Evolutionary conservation across 1,140 invertebrate genomes (phyloP).

Genomic region (Hylaeus volcanicus): DNA sequence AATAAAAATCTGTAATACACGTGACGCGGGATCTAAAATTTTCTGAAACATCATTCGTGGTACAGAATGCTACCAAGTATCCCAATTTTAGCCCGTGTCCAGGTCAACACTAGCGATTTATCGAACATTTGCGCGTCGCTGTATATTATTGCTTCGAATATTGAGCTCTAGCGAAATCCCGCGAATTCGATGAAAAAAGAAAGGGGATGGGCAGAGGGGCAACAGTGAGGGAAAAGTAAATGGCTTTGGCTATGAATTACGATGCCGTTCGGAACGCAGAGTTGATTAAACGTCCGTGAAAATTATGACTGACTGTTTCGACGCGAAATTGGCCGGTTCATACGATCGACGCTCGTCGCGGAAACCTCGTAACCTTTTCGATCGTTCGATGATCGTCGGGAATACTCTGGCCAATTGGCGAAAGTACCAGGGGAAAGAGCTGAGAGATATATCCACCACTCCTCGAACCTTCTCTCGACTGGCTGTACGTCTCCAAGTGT

Average conservation of each 20-base stretch:
- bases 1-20: too few relatives aligned
- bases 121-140: background rate
- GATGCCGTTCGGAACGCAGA: slow-evolving; percentile 6
- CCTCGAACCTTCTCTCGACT: background rate
- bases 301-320: slow-evolving; percentile 56
- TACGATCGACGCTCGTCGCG: background rate
- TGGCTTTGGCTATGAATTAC: slow-evolving; percentile 44
- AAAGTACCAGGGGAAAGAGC: background rate
- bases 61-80: too few relatives aligned
- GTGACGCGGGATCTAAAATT: too few relatives aligned
- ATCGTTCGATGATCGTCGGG: background rate
- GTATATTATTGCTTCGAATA: slow-evolving; percentile 23
- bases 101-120: slow-evolving; percentile 7
- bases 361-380: background rate
- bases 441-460: background rate
- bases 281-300: slow-evolving; percentile 61
- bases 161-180: background rate
- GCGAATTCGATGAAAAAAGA: background rate
- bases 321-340: slow-evolving; percentile 13
- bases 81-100: background rate
- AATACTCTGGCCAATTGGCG: too few relatives aligned
- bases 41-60: too few relatives aligned
- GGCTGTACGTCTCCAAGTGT: too few relatives aligned
- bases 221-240: slow-evolving; percentile 16
- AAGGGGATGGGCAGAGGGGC: too few relatives aligned